Conservation (phyloP, 2,888 invertebrate genomes). For the Leuctra nigra region DNA sequence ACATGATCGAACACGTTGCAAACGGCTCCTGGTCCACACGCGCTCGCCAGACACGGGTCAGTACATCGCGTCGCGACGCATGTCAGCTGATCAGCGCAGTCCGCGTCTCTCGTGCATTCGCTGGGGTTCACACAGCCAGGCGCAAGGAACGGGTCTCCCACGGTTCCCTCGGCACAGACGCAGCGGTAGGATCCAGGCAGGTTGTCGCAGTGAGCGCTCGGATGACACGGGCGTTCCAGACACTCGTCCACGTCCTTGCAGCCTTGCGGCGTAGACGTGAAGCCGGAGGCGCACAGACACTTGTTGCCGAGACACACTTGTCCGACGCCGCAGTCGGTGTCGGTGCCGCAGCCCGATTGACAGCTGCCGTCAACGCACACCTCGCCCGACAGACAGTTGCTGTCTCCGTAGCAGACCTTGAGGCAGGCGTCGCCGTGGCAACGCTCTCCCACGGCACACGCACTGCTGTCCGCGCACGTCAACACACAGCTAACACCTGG, state of each 20-base stretch:
- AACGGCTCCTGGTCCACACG: constrained; percentile 69
- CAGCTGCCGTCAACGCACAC: constrained; percentile 78
- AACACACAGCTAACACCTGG: too few relatives aligned
- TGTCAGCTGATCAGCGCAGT: constrained; percentile 68
- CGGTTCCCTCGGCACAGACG: constrained; percentile 67
- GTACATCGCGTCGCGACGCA: constrained; percentile 71
- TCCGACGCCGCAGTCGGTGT: constrained; percentile 70
- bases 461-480: constrained; percentile 63
- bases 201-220: constrained; percentile 72
- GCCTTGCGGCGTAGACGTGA: constrained; percentile 61
- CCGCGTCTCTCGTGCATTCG: constrained; percentile 64
- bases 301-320: constrained; percentile 68
- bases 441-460: constrained; percentile 78
- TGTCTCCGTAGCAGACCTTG: constrained; percentile 83
- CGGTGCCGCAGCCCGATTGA: constrained; percentile 72
- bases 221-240: constrained; percentile 67
- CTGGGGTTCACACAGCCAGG: constrained; percentile 73
- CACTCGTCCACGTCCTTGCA: constrained; percentile 85
- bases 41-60: constrained; percentile 67
- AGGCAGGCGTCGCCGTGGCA: constrained; percentile 72
- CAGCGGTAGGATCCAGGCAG: constrained; percentile 74
- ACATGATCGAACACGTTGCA: constrained; percentile 68
- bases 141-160: constrained; percentile 62
- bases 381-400: constrained; percentile 85
- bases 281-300: constrained; percentile 74